phyloP scores from a whole-genome alignment of 2,113 vertebrate genomes.

The Cephalopholis sonnerati region DNA sequence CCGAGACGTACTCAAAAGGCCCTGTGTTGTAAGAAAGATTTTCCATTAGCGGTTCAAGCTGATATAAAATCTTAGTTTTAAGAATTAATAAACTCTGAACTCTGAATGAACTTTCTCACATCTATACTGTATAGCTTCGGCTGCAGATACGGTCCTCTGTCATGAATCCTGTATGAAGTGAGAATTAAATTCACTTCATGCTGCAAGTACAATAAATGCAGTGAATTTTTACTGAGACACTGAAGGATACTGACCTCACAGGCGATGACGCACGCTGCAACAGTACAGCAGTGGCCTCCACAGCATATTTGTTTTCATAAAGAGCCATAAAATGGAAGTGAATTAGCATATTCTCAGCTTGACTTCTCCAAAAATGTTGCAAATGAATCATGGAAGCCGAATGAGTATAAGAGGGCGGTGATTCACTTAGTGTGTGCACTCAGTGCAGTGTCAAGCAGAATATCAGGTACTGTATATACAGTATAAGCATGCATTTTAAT shows the following conservation, averaged over 20 bases:
- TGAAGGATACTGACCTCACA: slow-evolving; percentile 14
- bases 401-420: slow-evolving; percentile 11
- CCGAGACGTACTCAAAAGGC: background rate
- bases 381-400: slow-evolving; percentile 29
- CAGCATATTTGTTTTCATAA: slow-evolving; percentile 36
- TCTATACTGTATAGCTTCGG: slow-evolving; percentile 19
- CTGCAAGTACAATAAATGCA: slow-evolving; percentile 13
- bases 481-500: slow-evolving; percentile 2
- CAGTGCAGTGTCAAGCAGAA: background rate
- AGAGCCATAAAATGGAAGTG: slow-evolving; percentile 19
- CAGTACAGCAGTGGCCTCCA: background rate
- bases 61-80: background rate
- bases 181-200: slow-evolving; percentile 24
- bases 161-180: slow-evolving; percentile 52
- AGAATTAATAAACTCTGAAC: slow-evolving; percentile 24
- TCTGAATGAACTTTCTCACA: slow-evolving; percentile 45
- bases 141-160: slow-evolving; percentile 3
- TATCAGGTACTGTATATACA: background rate
- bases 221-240: background rate
- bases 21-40: background rate
- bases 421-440: slow-evolving; percentile 1
- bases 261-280: slow-evolving; percentile 8
- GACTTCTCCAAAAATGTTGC: slow-evolving; percentile 20
- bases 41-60: background rate
- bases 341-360: slow-evolving; percentile 40